Evolutionary conservation across 2,797 vertebrate species (phyloP).

Genomic region (Alosa sapidissima): DNA sequence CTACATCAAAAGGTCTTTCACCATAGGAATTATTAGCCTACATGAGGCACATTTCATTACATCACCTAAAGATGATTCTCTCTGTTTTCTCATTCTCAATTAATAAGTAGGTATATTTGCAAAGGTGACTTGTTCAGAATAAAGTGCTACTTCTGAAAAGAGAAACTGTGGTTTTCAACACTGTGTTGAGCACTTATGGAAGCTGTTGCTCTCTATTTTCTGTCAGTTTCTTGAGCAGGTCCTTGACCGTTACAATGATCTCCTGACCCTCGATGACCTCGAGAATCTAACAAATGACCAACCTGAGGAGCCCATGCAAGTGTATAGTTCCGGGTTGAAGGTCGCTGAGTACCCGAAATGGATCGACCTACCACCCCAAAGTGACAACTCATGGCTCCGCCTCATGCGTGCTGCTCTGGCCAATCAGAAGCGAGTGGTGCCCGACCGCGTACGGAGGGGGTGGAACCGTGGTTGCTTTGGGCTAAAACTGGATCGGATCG

Average conservation of each 20-base stretch:
- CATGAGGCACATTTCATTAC: neutral
- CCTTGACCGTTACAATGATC: constrained; percentile 78
- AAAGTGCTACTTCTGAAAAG: neutral
- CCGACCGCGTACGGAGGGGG: constrained; percentile 76
- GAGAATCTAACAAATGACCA: constrained; percentile 74
- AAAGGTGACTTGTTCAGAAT: neutral
- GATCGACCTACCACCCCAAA: constrained; percentile 65
- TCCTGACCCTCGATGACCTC: constrained; percentile 77
- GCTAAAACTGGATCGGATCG: constrained; percentile 85
- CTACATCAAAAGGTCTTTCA: neutral
- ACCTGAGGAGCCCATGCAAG: constrained; percentile 68
- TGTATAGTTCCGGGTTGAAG: constrained; percentile 64
- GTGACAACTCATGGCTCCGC: constrained; percentile 75
- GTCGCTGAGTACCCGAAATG: constrained; percentile 71
- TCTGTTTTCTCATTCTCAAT: neutral
- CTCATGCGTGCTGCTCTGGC: constrained; percentile 76
- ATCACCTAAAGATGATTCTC: neutral
- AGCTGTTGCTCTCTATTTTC: neutral
- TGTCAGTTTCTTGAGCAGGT: constrained; percentile 76
- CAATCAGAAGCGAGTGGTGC: constrained; percentile 77
- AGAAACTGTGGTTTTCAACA: neutral
- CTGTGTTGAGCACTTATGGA: neutral
- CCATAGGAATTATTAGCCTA: neutral
- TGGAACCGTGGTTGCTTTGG: constrained; percentile 85
- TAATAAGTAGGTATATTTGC: neutral